A percentile compares a stretch with the other conserved stretches of the same genome.
Evolutionary conservation across 2,113 vertebrate species (phyloP).

Genomic region (Aegithalos caudatus): DNA sequence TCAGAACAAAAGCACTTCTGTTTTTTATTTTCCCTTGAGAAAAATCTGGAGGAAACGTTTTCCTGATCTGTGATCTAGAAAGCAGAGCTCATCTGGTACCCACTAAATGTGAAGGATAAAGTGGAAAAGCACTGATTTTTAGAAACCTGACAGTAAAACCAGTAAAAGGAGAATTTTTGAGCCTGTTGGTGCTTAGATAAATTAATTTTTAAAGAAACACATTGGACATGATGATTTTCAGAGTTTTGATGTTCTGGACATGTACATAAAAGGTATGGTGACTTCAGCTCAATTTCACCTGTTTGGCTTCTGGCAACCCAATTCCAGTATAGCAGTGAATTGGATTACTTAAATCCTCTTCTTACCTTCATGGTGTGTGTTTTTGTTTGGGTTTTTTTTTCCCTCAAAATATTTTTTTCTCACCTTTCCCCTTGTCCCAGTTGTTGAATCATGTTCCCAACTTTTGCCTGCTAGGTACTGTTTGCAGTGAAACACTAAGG

Average conservation of each 20-base stretch:
- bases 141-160: neutral
- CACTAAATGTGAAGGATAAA: neutral
- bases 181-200: neutral
- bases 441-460: neutral
- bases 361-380: neutral
- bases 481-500: neutral
- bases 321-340: neutral
- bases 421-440: neutral
- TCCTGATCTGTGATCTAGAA: neutral
- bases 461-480: neutral
- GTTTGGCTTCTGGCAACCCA: neutral
- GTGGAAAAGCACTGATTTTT: neutral
- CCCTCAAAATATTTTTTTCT: neutral
- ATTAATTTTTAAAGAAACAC: neutral
- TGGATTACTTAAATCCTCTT: neutral
- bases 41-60: neutral
- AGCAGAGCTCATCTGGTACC: neutral
- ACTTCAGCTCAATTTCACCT: neutral
- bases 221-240: neutral
- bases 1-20: neutral
- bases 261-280: neutral
- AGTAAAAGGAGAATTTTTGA: neutral
- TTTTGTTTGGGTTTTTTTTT: neutral
- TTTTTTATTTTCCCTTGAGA: neutral
- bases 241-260: neutral